Evolutionary conservation across 2,113 vertebrate species (phyloP), one percentile per base, ranked within the genome.

Genomic region (Phrynosoma blainvillii): DNA sequence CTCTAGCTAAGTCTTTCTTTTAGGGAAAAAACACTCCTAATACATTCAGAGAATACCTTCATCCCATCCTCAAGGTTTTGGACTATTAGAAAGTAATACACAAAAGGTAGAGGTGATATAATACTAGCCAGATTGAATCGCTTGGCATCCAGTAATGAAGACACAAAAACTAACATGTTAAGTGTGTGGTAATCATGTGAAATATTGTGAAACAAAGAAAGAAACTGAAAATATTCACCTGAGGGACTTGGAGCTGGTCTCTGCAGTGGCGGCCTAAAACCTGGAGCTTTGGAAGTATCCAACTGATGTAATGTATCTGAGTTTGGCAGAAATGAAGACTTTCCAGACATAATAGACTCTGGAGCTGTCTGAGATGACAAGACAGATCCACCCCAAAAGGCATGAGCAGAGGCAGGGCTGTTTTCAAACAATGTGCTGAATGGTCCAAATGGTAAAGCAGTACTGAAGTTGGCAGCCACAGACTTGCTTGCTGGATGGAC

Each of bases 241-340:
- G 99, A 99, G 93, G 98, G 98, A 95, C 97, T 99, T 90, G 98
- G 98, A 95, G 98, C 96, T 68, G 98, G 98, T 96, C 98, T 98
- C 96, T 99, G 99, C 88, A 99, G 97, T 73, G 98, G 96, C 66
- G 98, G 98, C 93, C 99, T 98, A 94, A 98, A 99, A 88, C 99
- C 99, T 27, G 98, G 99, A 90, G 99, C 99, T 97, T 99, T 99
- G 96, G 99, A 99, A 97, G 98, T 98, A 95, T 99, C 99, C 77
- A 98, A 96, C 62, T 97, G 97, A 96, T 99, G 98, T 88, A 98
- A 97, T 66, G 95, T 97, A 93, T 99, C 99, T 83, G 99, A 98
- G 95, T 99, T 99, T 95, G 98, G 98, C 97, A 99, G 98, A 98
- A 95, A 98, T 8, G 93, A 97, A 90, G 92, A 97, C 97, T 96